These are phyloP conservation scores for Sesia bembeciformis DNA, from an alignment of 2,888 invertebrate genomes.

Conservation along the genomic window DNA sequence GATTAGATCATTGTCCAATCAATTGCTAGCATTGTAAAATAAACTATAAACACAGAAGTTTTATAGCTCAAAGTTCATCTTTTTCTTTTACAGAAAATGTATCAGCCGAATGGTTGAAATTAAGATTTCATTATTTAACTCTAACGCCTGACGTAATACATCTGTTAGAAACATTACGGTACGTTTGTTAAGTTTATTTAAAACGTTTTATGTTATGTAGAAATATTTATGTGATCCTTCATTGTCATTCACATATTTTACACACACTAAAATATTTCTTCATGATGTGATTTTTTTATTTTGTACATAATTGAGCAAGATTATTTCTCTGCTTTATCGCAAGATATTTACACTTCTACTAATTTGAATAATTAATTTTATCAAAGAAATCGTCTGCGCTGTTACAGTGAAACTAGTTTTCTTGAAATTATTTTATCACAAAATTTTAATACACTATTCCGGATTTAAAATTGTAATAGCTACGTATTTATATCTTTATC, in stretches of 20 bases:
- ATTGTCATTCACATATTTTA: too few species aligned
- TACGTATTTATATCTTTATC: too few species aligned
- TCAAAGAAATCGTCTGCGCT: too few species aligned
- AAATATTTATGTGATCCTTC: constrained; percentile 40
- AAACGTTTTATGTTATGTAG: constrained; percentile 49
- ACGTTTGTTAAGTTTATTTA: constrained; percentile 30
- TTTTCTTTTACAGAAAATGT: constrained; percentile 75
- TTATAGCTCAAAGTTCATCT: background rate
- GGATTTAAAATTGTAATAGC: too few species aligned
- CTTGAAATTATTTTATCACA: too few species aligned
- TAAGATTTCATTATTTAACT: constrained; percentile 85
- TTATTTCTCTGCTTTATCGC: too few species aligned
- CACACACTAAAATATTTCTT: constrained; percentile 48
- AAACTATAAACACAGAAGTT: background rate
- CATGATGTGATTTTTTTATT: constrained; percentile 29
- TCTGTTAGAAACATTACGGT: constrained; percentile 79
- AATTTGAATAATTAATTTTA: too few species aligned
- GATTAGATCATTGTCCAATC: background rate
- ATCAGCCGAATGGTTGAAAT: constrained; percentile 84
- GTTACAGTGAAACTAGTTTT: too few species aligned
- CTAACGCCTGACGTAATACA: constrained; percentile 79
- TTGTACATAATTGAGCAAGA: too few species aligned
- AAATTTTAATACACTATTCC: too few species aligned
- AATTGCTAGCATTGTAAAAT: background rate
- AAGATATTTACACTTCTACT: too few species aligned